A percentile compares a stretch with the other conserved stretches of the same genome.
These are phyloP conservation scores for Cololabis saira DNA, from an alignment of 2,113 vertebrate genomes.

Conservation along the genomic window DNA sequence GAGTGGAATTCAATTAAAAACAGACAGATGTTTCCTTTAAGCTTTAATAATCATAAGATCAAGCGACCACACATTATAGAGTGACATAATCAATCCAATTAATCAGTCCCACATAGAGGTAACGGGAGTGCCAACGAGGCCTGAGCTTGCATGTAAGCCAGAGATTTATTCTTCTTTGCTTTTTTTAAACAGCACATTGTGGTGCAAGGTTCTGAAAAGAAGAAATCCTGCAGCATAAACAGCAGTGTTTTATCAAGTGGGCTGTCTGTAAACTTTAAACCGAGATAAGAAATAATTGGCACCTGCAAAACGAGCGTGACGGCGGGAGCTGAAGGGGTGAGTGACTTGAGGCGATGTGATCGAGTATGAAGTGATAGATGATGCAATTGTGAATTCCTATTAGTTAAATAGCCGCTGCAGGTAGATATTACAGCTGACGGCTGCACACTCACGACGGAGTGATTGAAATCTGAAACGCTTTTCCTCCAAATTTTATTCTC, in stretches of 20 bases:
- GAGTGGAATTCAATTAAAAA: slow-evolving; percentile 7
- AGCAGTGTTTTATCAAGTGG: background rate
- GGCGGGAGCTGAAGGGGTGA: background rate
- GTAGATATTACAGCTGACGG: slow-evolving; percentile 17
- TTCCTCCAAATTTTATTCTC: slow-evolving; percentile 16
- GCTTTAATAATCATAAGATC: slow-evolving; percentile 6
- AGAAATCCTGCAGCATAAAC: background rate
- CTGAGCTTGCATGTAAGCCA: background rate
- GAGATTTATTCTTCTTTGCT: slow-evolving; percentile 23
- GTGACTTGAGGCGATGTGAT: slow-evolving; percentile 10
- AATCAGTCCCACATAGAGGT: slow-evolving; percentile 3
- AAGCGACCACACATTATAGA: slow-evolving; percentile 3
- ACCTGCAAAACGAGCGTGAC: slow-evolving; percentile 15
- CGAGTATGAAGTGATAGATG: slow-evolving; percentile 52
- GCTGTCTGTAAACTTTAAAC: background rate
- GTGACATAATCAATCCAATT: slow-evolving; percentile 22
- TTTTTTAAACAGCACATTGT: background rate
- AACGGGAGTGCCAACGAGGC: slow-evolving; percentile 8
- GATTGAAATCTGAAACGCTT: slow-evolving; percentile 6
- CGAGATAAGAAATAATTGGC: slow-evolving; percentile 19
- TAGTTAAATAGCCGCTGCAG: slow-evolving; percentile 60
- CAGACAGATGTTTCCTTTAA: slow-evolving; percentile 14
- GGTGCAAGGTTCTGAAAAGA: background rate
- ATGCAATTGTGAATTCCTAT: slow-evolving; percentile 56
- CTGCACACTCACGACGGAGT: slow-evolving; percentile 1